These are phyloP conservation scores for Hirundichthys speculiger DNA, from an alignment of 2,113 vertebrate species.

Conservation along the genomic window DNA sequence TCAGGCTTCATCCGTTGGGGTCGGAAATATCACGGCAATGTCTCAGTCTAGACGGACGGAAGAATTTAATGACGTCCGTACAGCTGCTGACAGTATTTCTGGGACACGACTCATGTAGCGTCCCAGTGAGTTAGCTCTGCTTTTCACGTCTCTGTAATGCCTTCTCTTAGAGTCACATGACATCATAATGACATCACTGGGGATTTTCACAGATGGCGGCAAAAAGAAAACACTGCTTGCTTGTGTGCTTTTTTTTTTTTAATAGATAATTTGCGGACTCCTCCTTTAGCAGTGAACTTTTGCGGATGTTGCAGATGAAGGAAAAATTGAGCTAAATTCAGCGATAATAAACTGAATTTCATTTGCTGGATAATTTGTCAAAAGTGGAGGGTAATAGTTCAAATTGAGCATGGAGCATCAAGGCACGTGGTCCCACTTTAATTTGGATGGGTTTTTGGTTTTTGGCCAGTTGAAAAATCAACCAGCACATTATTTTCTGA, in stretches of 20 bases:
- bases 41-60: neutral
- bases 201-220: no score
- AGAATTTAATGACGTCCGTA: neutral
- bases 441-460: neutral
- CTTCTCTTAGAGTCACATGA: no score
- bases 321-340: constrained; percentile 3
- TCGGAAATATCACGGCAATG: neutral
- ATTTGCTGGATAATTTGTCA: neutral
- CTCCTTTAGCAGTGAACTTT: neutral
- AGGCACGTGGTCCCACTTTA: neutral
- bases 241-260: no score
- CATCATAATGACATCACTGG: no score
- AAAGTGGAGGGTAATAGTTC: neutral
- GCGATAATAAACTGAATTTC: constrained; percentile 18
- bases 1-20: neutral
- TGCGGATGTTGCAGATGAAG: neutral
- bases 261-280: no score
- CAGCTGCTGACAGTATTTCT: no score
- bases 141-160: no score
- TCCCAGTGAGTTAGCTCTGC: no score
- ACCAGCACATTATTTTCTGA: neutral
- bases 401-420: neutral
- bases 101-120: no score
- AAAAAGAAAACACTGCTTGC: neutral
- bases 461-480: neutral